A percentile compares a stretch with the other conserved stretches of the same genome.
Evolutionary conservation across 2,888 invertebrate genomes (phyloP).

Genomic region (Sinopyrophorus schimmeli): DNA sequence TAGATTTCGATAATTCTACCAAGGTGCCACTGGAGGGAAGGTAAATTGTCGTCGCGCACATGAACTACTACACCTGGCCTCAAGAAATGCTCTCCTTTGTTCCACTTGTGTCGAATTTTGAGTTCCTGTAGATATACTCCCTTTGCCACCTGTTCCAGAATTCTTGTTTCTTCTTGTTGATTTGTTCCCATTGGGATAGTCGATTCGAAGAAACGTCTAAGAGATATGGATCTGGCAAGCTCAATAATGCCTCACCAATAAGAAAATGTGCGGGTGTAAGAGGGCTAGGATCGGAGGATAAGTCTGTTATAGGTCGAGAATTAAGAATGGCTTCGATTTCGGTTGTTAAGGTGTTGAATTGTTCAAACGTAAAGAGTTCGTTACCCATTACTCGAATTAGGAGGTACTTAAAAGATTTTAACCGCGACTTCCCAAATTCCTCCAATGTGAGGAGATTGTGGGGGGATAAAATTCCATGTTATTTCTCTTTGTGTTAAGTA

Average conservation of each 20-base stretch:
- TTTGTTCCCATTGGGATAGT: conserved; percentile 4
- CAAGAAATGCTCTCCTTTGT: background rate
- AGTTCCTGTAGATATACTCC: conserved; percentile 19
- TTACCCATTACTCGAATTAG: conserved; percentile 31
- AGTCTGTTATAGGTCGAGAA: conserved; percentile 33
- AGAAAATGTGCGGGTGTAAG: conserved; percentile 39
- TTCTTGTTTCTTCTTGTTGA: background rate
- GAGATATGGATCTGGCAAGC: conserved; percentile 29
- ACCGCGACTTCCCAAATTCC: conserved; percentile 43
- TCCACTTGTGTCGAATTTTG: conserved; percentile 17
- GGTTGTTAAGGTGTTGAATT: conserved; percentile 33
- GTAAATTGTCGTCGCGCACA: conserved; percentile 3
- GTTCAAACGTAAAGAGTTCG: conserved; percentile 35
- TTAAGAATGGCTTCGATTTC: conserved; percentile 33
- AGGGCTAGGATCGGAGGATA: conserved; percentile 26
- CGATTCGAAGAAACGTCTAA: background rate
- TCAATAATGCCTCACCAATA: conserved; percentile 32
- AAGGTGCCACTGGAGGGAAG: background rate
- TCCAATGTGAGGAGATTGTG: conserved; percentile 34
- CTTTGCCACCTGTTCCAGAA: conserved; percentile 20
- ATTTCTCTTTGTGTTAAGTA: background rate
- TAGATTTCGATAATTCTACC: background rate
- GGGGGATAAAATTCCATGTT: conserved; percentile 1
- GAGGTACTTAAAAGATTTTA: conserved; percentile 42
- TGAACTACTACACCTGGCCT: too few relatives aligned